A percentile compares a stretch with the other conserved stretches of the same genome.
These are phyloP conservation scores for Parochlus steinenii DNA, from an alignment of 2,888 invertebrate genomes.

Conservation along the genomic window DNA sequence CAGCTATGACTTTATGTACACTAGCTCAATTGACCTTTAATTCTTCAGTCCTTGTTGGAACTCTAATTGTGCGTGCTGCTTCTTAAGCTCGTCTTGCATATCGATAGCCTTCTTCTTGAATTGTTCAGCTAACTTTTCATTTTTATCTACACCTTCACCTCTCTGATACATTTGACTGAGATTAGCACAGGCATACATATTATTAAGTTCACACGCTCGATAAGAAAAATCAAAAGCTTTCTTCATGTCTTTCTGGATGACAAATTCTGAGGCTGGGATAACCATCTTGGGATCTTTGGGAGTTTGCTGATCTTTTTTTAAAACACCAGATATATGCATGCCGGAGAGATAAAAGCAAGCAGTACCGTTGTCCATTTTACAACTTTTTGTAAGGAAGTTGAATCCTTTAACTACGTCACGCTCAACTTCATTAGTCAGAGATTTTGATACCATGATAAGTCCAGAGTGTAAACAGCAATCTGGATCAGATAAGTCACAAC, in stretches of 20 bases:
- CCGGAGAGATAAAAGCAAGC: slow-evolving; percentile 70
- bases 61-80: slow-evolving; percentile 32
- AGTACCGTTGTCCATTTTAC: slow-evolving; percentile 41
- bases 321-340: slow-evolving; percentile 59
- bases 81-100: slow-evolving; percentile 47
- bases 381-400: slow-evolving; percentile 41
- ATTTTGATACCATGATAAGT: slow-evolving; percentile 43
- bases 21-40: slow-evolving; percentile 18
- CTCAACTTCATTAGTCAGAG: slow-evolving; percentile 33
- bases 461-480: slow-evolving; percentile 64
- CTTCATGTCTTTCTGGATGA: slow-evolving; percentile 47
- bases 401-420: slow-evolving; percentile 41
- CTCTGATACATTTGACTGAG: slow-evolving; percentile 70
- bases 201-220: slow-evolving; percentile 68
- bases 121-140: slow-evolving; percentile 48
- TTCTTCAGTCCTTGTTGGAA: slow-evolving; percentile 40
- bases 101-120: slow-evolving; percentile 55
- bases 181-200: slow-evolving; percentile 81
- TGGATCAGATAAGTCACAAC: slow-evolving; percentile 53
- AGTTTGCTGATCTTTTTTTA: slow-evolving; percentile 33
- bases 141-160: slow-evolving; percentile 68
- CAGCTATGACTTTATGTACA: background rate
- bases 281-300: background rate
- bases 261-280: slow-evolving; percentile 26
- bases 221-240: slow-evolving; percentile 64